phyloP scores from a whole-genome alignment of 1,140 invertebrate species.

The Apis laboriosa region DNA sequence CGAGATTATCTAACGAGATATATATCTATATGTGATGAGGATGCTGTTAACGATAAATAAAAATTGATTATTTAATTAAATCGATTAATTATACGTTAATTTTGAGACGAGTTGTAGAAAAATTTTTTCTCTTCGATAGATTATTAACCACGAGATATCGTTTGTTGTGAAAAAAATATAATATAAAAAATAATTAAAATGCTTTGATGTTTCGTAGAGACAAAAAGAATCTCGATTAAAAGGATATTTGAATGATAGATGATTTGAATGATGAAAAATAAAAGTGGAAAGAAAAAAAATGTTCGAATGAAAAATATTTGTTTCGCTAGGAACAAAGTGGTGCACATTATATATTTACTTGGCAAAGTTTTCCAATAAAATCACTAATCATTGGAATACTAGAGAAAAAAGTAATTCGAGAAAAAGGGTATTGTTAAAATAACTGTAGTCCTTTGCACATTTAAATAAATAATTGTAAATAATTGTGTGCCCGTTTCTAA shows the following conservation, averaged over 20 bases:
- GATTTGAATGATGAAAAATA: background rate
- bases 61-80: constrained; percentile 67
- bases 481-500: too few species aligned
- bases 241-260: too few species aligned
- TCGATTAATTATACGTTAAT: constrained; percentile 47
- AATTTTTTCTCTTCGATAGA: too few species aligned
- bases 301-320: background rate
- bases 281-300: background rate
- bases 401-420: constrained; percentile 51
- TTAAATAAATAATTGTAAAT: constrained; percentile 68
- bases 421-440: constrained; percentile 53
- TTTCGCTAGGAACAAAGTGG: background rate
- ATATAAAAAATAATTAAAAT: too few species aligned
- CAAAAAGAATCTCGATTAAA: too few species aligned
- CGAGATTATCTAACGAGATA: constrained; percentile 62
- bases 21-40: constrained; percentile 60
- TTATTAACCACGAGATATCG: too few species aligned
- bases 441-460: constrained; percentile 56
- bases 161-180: too few species aligned
- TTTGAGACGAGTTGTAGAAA: too few species aligned
- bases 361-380: background rate
- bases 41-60: background rate
- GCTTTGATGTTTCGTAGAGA: too few species aligned
- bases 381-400: constrained; percentile 55
- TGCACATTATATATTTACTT: background rate